phyloP scores from a whole-genome alignment of 2,797 vertebrate species.

The Trichosurus vulpecula region DNA sequence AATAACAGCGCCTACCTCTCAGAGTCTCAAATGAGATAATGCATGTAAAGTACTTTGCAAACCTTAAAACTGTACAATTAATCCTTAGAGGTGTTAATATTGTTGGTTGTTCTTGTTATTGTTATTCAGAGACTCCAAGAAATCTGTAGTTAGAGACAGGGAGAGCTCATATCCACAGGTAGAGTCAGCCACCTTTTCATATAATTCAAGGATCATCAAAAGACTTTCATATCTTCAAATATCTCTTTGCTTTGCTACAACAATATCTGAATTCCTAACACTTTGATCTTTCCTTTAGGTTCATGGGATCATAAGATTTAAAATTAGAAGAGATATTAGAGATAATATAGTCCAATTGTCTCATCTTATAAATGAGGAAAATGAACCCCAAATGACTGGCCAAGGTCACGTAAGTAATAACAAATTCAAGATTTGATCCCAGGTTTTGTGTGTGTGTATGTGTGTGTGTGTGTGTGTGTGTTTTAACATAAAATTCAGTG shows the following conservation, averaged over 20 bases:
- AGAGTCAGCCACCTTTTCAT: background rate
- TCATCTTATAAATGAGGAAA: background rate
- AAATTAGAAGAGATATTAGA: background rate
- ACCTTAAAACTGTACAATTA: background rate
- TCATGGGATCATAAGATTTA: background rate
- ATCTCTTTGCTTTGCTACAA: background rate
- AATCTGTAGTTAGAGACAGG: background rate
- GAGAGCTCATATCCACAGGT: background rate
- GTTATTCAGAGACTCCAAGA: background rate
- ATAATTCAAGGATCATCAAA: background rate
- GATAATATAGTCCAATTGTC: conserved; percentile 25
- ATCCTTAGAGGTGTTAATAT: background rate
- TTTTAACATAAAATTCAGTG: background rate
- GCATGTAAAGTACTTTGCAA: background rate
- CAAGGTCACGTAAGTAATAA: background rate
- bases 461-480: no score
- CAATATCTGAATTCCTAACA: background rate
- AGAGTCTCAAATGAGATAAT: background rate
- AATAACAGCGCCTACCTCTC: background rate
- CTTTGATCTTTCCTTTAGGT: background rate
- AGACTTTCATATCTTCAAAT: background rate
- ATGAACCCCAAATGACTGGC: background rate
- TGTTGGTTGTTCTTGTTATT: background rate
- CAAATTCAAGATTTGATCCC: background rate
- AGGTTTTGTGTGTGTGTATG: no score